These are phyloP conservation scores for Pantala flavescens DNA, from an alignment of 1,140 invertebrate species.

Conservation along the genomic window DNA sequence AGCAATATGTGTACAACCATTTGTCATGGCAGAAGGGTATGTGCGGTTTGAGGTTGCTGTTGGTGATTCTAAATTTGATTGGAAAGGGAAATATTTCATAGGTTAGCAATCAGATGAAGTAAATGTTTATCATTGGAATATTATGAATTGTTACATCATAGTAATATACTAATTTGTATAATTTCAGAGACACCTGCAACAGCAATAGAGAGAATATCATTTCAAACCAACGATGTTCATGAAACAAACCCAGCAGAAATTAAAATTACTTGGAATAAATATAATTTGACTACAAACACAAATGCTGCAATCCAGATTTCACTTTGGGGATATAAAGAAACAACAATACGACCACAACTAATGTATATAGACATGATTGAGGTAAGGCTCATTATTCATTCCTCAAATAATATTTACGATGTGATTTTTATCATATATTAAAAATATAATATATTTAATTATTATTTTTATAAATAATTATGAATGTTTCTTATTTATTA, in stretches of 20 bases:
- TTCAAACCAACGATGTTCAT: constrained; percentile 58
- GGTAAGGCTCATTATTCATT: constrained; percentile 27
- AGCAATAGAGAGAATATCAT: constrained; percentile 73
- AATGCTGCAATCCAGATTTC: constrained; percentile 67
- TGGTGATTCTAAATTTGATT: constrained; percentile 71
- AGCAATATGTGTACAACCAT: constrained; percentile 80
- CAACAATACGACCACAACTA: constrained; percentile 58
- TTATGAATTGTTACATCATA: neutral
- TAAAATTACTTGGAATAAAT: constrained; percentile 66
- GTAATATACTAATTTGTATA: constrained; percentile 5
- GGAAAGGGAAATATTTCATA: constrained; percentile 86
- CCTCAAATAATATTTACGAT: too few relatives aligned
- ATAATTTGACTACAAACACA: constrained; percentile 71
- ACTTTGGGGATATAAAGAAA: constrained; percentile 77
- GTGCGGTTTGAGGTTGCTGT: constrained; percentile 78
- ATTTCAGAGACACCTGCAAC: constrained; percentile 70
- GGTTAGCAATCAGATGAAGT: constrained; percentile 45
- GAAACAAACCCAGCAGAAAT: constrained; percentile 59
- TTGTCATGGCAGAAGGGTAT: constrained; percentile 81
- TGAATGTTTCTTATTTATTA: too few relatives aligned
- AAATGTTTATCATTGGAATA: neutral
- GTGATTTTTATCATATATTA: too few relatives aligned
- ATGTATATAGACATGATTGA: constrained; percentile 47
- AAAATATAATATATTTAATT: too few relatives aligned
- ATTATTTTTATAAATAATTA: too few relatives aligned